phyloP scores from a whole-genome alignment of 2,888 invertebrate genomes.

The Lapara coniferarum region DNA sequence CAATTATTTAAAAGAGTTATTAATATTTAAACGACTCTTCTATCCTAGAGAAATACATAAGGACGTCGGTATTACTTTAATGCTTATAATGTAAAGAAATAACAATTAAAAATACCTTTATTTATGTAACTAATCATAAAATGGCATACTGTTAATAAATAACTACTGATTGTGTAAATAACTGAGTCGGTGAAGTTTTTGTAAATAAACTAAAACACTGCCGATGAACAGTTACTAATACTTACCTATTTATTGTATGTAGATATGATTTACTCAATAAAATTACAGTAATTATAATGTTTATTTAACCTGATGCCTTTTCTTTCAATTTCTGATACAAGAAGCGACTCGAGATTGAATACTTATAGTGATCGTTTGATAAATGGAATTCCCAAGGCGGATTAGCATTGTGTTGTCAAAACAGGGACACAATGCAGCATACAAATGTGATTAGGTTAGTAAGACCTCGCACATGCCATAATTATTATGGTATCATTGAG shows the following conservation, averaged over 20 bases:
- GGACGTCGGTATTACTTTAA: no score
- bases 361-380: slow-evolving; percentile 29
- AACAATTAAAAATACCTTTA: no score
- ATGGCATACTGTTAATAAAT: no score
- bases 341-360: slow-evolving; percentile 23
- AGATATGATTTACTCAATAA: slow-evolving; percentile 27
- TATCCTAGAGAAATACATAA: no score
- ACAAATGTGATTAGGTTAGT: slow-evolving; percentile 57
- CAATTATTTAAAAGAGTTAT: no score
- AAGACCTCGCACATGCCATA: slow-evolving; percentile 55
- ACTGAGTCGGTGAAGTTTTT: neutral
- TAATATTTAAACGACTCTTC: no score
- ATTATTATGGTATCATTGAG: slow-evolving; percentile 53
- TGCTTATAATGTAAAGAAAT: no score
- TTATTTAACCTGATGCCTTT: slow-evolving; percentile 25
- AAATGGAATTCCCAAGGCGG: slow-evolving; percentile 39
- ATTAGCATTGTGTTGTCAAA: slow-evolving; percentile 49
- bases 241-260: slow-evolving; percentile 31
- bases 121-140: no score
- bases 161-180: neutral
- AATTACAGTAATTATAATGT: slow-evolving; percentile 27
- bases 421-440: slow-evolving; percentile 46
- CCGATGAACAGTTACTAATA: slow-evolving; percentile 26
- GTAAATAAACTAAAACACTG: slow-evolving; percentile 7
- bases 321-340: slow-evolving; percentile 7